phyloP scores from a whole-genome alignment of 30 jellyfish, hydroid and myxozoan species.

The Nemopilema nomurai region DNA sequence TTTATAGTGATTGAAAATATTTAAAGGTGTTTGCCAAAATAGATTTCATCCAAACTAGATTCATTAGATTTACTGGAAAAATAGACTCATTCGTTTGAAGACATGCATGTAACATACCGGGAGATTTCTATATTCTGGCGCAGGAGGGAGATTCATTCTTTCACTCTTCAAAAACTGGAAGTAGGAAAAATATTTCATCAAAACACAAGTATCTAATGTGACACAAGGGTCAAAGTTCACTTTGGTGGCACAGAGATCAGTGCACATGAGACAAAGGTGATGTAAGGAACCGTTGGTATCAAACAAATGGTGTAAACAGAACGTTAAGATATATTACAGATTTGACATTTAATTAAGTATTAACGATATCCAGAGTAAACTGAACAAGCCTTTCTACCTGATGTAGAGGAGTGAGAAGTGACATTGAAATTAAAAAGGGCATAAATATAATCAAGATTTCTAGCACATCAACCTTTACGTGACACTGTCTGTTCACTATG shows the following conservation, averaged over 20 bases:
- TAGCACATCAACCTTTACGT: too few species aligned
- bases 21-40: background rate
- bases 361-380: background rate
- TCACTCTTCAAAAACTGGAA: slow-evolving; percentile 52
- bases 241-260: too few species aligned
- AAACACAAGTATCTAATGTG: background rate
- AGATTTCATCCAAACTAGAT: too few species aligned
- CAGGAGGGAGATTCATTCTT: slow-evolving; percentile 61
- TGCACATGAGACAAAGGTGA: background rate
- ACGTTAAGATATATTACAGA: background rate
- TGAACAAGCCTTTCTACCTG: background rate
- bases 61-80: too few species aligned
- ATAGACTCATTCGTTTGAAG: too few species aligned
- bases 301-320: background rate
- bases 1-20: too few species aligned
- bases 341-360: background rate
- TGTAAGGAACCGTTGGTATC: background rate
- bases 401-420: background rate
- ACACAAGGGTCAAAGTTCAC: too few species aligned
- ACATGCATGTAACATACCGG: too few species aligned
- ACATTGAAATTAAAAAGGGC: too few species aligned
- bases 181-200: background rate
- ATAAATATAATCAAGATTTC: too few species aligned
- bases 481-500: too few species aligned
- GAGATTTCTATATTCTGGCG: slow-evolving; percentile 49